Conservation (phyloP, 1,140 invertebrate genomes). For the Drosophila sechellia region DNA sequence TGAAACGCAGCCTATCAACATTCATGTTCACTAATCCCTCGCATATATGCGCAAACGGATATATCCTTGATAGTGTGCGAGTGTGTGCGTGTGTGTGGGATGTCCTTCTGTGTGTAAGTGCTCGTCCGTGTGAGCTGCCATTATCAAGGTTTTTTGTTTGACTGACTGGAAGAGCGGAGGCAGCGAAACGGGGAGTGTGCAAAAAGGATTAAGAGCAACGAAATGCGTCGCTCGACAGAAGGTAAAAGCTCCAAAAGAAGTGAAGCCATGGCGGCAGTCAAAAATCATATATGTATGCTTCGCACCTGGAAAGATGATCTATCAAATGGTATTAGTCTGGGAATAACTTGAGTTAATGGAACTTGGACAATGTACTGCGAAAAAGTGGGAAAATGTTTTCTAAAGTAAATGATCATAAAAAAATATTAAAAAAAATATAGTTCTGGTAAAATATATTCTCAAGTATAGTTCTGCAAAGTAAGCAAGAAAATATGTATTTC, state of each 20-base stretch:
- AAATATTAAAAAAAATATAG: background rate
- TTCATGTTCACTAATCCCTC: slow-evolving; percentile 77
- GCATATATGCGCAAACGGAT: slow-evolving; percentile 78
- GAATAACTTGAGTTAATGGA: slow-evolving; percentile 21
- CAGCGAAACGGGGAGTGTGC: slow-evolving; percentile 45
- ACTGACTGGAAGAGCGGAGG: slow-evolving; percentile 24
- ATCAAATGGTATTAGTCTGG: slow-evolving; percentile 45
- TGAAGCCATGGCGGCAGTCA: slow-evolving; percentile 27
- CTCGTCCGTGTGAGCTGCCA: slow-evolving; percentile 52
- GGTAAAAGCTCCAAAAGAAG: slow-evolving; percentile 55
- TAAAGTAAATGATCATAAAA: background rate
- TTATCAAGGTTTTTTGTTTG: slow-evolving; percentile 77
- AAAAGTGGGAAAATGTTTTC: background rate
- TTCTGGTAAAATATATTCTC: background rate
- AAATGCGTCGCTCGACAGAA: slow-evolving; percentile 59
- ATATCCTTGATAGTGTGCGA: slow-evolving; percentile 27
- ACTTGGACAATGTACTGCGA: slow-evolving; percentile 1
- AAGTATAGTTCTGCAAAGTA: background rate
- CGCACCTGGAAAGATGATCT: slow-evolving; percentile 34
- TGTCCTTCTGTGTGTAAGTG: slow-evolving; percentile 7
- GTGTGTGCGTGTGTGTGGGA: slow-evolving; percentile 15
- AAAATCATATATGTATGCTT: slow-evolving; percentile 37
- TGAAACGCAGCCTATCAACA: slow-evolving; percentile 75
- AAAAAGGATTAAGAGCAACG: slow-evolving; percentile 73
- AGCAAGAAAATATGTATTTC: background rate